Conservation (phyloP, 2,113 vertebrate species). For the Oryzias celebensis region DNA sequence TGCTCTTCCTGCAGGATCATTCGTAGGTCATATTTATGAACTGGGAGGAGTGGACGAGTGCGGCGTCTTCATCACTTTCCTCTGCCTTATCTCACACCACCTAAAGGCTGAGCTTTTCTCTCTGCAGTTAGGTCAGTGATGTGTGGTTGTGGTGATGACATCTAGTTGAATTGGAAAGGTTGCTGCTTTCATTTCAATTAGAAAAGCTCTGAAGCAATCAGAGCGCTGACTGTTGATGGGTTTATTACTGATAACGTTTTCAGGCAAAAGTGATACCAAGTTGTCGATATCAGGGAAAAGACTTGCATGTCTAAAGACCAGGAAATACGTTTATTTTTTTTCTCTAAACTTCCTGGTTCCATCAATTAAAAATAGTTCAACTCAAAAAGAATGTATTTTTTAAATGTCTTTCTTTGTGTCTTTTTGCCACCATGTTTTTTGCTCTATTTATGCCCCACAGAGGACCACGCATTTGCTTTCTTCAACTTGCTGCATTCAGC, state of each 20-base stretch:
- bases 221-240: slow-evolving; percentile 36
- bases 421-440: no score
- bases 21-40: slow-evolving; percentile 84
- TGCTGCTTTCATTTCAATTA: slow-evolving; percentile 28
- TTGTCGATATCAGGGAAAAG: slow-evolving; percentile 17
- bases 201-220: slow-evolving; percentile 67
- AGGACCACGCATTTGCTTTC: no score
- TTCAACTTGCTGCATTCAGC: no score
- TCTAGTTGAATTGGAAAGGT: slow-evolving; percentile 52
- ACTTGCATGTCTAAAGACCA: slow-evolving; percentile 55
- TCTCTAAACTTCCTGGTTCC: not conserved
- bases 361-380: not conserved
- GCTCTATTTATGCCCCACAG: no score
- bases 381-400: no score
- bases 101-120: slow-evolving; percentile 19
- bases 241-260: slow-evolving; percentile 27
- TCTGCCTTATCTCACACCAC: slow-evolving; percentile 48
- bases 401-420: no score
- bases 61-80: slow-evolving; percentile 60
- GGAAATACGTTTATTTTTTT: not conserved
- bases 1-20: slow-evolving; percentile 68
- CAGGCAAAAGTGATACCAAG: not conserved
- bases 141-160: slow-evolving; percentile 46
- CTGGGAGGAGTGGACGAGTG: slow-evolving; percentile 73
- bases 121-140: slow-evolving; percentile 30